Evolutionary conservation across 2,888 invertebrate genomes (phyloP).

Genomic region (Galeopsomyia nigrocyanea): DNA sequence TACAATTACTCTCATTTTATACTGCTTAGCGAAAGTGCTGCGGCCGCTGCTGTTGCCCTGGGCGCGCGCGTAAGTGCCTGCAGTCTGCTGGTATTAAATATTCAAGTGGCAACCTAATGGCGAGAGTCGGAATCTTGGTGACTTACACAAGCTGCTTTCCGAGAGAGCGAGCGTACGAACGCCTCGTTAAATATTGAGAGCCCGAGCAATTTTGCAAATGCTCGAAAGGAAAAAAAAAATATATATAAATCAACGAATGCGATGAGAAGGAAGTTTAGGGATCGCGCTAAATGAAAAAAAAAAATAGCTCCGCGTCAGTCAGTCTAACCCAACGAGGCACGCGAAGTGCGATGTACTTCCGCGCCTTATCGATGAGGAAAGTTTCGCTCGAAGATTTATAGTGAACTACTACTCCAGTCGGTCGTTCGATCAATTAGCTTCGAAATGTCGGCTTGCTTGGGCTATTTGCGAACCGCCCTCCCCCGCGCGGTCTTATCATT

Average conservation of each 20-base stretch:
- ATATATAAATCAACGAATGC: neutral
- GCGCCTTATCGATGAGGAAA: constrained; percentile 37
- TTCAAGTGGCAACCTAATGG: constrained; percentile 35
- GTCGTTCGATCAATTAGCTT: constrained; percentile 37
- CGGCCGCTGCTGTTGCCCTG: constrained; percentile 13
- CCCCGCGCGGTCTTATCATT: no score
- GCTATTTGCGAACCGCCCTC: no score
- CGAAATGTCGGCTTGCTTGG: constrained; percentile 13
- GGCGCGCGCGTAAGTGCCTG: constrained; percentile 15
- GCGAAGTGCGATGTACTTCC: constrained; percentile 35
- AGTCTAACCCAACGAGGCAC: constrained; percentile 36
- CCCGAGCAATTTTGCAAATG: neutral
- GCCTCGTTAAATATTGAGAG: neutral
- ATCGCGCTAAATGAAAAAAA: constrained; percentile 24
- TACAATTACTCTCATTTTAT: constrained; percentile 11
- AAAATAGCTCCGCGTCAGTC: constrained; percentile 31
- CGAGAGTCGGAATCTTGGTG: constrained; percentile 24
- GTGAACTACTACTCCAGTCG: neutral
- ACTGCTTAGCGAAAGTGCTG: constrained; percentile 36
- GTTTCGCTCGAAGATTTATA: constrained; percentile 41
- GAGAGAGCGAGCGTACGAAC: neutral
- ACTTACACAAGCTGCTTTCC: constrained; percentile 12
- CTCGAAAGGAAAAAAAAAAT: neutral
- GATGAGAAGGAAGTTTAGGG: constrained; percentile 1
- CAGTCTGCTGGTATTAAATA: constrained; percentile 27